Conservation (phyloP, 2,888 invertebrate genomes). For the Hemaris fuciformis region DNA sequence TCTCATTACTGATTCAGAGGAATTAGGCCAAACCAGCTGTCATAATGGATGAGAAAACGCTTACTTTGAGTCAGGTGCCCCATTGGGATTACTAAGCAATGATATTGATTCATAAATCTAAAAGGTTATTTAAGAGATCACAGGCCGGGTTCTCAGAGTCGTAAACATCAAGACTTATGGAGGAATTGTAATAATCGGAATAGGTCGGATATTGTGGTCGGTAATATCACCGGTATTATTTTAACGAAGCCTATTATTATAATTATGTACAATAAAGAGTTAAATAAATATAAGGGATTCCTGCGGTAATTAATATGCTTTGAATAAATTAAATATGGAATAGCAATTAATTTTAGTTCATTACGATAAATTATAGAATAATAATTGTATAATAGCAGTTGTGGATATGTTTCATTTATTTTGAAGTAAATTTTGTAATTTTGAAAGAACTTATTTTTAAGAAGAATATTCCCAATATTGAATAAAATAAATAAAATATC, state of each 20-base stretch:
- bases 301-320: no score
- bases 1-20: not conserved
- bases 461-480: no score
- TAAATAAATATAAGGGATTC: no score
- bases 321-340: no score
- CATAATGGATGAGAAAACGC: slow-evolving; percentile 1
- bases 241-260: not conserved
- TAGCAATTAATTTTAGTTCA: no score
- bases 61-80: not conserved
- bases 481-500: no score
- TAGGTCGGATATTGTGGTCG: not conserved
- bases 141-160: not conserved
- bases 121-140: not conserved
- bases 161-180: not conserved
- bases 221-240: not conserved
- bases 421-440: no score
- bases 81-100: not conserved
- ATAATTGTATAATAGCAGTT: no score
- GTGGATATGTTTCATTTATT: no score
- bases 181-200: not conserved
- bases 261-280: no score
- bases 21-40: not conserved
- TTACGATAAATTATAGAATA: no score
- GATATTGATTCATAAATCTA: slow-evolving; percentile 7
- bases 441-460: no score